phyloP scores from a whole-genome alignment of 2,113 vertebrate genomes.

The Stictonetta naevosa region DNA sequence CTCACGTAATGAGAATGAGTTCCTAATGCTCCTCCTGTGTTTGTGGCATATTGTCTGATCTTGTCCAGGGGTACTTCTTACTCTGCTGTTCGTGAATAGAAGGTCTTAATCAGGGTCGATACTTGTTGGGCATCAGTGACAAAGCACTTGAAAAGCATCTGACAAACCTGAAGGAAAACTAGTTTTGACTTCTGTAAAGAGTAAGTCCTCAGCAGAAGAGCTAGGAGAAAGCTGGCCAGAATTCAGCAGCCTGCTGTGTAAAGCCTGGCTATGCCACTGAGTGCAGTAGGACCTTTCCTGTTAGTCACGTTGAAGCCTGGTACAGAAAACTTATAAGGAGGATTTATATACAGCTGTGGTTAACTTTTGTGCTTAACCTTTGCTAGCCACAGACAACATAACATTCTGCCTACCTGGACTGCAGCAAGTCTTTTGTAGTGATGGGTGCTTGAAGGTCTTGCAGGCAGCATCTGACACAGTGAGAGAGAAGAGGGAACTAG shows the following conservation, averaged over 20 bases:
- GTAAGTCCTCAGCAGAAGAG: neutral
- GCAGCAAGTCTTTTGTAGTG: neutral
- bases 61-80: neutral
- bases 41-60: neutral
- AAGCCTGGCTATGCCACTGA: neutral
- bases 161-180: neutral
- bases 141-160: neutral
- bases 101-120: neutral
- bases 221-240: neutral
- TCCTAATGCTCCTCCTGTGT: neutral
- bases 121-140: neutral
- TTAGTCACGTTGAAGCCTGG: neutral
- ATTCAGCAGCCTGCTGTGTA: neutral
- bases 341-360: neutral
- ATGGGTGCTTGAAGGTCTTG: neutral
- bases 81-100: neutral
- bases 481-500: neutral
- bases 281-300: neutral
- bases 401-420: neutral
- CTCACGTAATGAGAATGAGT: neutral
- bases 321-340: neutral
- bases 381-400: neutral
- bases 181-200: neutral
- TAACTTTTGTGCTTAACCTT: neutral
- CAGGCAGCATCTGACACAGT: neutral